A percentile compares a stretch with the other conserved stretches of the same genome.
Conservation (phyloP, 2,113 vertebrate species). For the Cavia porcellus region DNA sequence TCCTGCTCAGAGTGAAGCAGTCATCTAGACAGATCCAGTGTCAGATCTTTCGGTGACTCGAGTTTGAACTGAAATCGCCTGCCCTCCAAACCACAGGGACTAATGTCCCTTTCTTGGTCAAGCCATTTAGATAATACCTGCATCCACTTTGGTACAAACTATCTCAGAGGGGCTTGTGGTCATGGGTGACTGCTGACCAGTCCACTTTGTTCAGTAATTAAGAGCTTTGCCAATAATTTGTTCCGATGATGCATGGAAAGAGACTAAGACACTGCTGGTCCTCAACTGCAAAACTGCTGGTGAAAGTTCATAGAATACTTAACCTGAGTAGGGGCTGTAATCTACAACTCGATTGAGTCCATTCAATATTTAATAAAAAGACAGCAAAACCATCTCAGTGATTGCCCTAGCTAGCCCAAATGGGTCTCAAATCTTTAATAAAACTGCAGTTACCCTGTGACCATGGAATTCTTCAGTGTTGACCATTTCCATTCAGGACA, state of each 20-base stretch:
- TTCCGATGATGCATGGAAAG: background rate
- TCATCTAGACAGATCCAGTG: background rate
- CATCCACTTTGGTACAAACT: background rate
- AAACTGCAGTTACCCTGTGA: background rate
- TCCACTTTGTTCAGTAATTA: background rate
- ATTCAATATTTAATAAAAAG: background rate
- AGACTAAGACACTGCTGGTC: background rate
- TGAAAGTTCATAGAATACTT: background rate
- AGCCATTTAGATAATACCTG: background rate
- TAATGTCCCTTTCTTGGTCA: background rate
- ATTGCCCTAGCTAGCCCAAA: background rate
- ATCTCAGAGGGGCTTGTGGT: background rate
- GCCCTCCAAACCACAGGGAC: background rate
- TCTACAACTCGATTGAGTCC: background rate
- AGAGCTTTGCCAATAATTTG: background rate
- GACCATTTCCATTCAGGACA: background rate
- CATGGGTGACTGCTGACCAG: background rate
- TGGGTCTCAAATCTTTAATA: background rate
- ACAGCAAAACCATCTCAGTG: background rate
- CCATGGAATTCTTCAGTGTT: background rate
- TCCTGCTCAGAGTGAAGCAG: background rate
- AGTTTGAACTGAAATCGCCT: background rate
- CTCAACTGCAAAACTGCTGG: background rate
- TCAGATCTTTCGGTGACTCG: background rate
- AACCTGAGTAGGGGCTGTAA: background rate